phyloP scores from a whole-genome alignment of 2,888 invertebrate genomes.

The Invenusta paracnida region DNA sequence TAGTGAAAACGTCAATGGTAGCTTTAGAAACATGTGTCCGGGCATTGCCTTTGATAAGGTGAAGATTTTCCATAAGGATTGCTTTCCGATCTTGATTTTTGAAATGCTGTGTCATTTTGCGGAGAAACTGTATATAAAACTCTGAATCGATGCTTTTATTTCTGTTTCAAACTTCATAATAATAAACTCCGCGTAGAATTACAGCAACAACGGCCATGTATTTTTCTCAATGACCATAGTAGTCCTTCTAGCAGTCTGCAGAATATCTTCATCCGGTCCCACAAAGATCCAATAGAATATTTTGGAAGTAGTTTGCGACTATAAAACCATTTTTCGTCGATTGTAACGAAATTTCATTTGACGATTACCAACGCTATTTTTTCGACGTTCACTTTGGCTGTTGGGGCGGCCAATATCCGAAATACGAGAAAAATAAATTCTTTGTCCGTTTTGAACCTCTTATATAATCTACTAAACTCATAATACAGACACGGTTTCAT shows the following conservation, averaged over 20 bases:
- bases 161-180: neutral
- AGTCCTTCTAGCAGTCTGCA: neutral
- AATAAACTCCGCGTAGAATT: neutral
- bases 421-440: slow-evolving; percentile 3
- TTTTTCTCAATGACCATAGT: neutral
- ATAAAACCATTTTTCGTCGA: neutral
- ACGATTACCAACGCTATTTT: neutral
- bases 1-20: neutral
- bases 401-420: neutral
- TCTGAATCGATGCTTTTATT: neutral
- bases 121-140: neutral
- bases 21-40: neutral
- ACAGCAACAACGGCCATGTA: neutral
- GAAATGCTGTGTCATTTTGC: neutral
- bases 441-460: slow-evolving; percentile 19
- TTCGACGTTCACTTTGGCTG: slow-evolving; percentile 25
- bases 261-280: too few relatives aligned
- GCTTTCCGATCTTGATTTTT: neutral
- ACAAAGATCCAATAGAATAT: too few relatives aligned
- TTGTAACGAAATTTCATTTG: neutral
- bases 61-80: neutral
- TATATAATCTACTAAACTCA: neutral
- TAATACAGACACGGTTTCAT: slow-evolving; percentile 13
- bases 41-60: neutral
- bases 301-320: neutral